Percentiles rank a stretch among this genome's conserved stretches.
Evolutionary conservation across 2,113 vertebrate genomes (phyloP).

Genomic region (Siphamia tubifer): DNA sequence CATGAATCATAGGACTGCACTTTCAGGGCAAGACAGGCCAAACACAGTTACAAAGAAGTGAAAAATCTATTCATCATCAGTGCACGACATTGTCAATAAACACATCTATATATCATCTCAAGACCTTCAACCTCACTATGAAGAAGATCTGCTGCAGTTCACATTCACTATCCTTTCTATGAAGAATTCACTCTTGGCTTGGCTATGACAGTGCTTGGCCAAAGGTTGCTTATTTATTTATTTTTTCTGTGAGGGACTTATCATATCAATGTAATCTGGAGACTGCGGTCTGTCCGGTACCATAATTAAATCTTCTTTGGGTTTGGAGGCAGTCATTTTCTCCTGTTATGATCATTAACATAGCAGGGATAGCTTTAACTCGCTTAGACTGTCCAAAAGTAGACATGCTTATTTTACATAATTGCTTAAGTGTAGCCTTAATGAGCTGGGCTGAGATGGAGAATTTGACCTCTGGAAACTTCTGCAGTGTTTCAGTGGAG

Average conservation of each 20-base stretch:
- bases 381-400: slow-evolving; percentile 67
- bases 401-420: slow-evolving; percentile 73
- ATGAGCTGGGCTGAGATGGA: slow-evolving; percentile 54
- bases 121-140: slow-evolving; percentile 14
- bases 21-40: slow-evolving; percentile 13
- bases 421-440: slow-evolving; percentile 65
- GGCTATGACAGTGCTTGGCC: slow-evolving; percentile 23
- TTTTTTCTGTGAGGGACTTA: slow-evolving; percentile 15
- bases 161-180: slow-evolving; percentile 36
- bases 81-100: slow-evolving; percentile 43
- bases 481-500: slow-evolving; percentile 16
- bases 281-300: slow-evolving; percentile 43
- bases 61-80: slow-evolving; percentile 58
- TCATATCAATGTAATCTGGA: slow-evolving; percentile 65
- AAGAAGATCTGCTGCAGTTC: slow-evolving; percentile 30
- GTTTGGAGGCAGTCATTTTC: slow-evolving; percentile 57
- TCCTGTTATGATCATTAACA: slow-evolving; percentile 75
- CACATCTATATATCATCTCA: slow-evolving; percentile 43
- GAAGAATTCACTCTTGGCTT: slow-evolving; percentile 16
- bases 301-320: slow-evolving; percentile 72
- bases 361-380: slow-evolving; percentile 66
- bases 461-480: slow-evolving; percentile 53
- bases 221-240: slow-evolving; percentile 23
- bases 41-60: slow-evolving; percentile 36
- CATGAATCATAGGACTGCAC: slow-evolving; percentile 49